Percentiles rank a stretch among this genome's conserved stretches.
Evolutionary conservation across 2,113 vertebrate species (phyloP).

Genomic region (Xiphophorus maculatus): DNA sequence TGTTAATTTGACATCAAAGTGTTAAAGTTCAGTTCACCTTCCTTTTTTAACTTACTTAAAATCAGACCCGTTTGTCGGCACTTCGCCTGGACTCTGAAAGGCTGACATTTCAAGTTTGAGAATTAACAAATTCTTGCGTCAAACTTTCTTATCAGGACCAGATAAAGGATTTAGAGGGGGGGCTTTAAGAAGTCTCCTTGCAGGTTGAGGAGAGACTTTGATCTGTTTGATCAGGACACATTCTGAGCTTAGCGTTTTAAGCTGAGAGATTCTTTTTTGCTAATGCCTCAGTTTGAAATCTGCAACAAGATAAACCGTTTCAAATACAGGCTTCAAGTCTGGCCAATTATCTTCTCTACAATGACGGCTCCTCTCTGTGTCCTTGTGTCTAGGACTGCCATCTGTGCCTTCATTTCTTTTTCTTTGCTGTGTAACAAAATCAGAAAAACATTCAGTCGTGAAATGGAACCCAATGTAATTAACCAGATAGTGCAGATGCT

Average conservation of each 20-base stretch:
- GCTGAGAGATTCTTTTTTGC: slow-evolving; percentile 19
- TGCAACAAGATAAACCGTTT: slow-evolving; percentile 32
- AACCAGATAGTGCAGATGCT: background rate
- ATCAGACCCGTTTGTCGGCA: background rate
- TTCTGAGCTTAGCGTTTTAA: slow-evolving; percentile 36
- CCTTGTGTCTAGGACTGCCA: background rate
- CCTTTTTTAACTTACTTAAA: background rate
- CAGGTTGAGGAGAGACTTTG: slow-evolving; percentile 49
- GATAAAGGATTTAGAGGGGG: slow-evolving; percentile 9
- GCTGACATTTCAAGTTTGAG: slow-evolving; percentile 38
- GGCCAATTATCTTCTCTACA: slow-evolving; percentile 4
- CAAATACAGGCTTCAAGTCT: slow-evolving; percentile 8
- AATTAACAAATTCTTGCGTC: slow-evolving; percentile 34
- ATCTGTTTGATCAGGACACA: slow-evolving; percentile 52
- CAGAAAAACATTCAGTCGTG: slow-evolving; percentile 13
- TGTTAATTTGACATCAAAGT: background rate
- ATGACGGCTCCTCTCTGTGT: slow-evolving; percentile 2
- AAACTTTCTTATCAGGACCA: slow-evolving; percentile 35
- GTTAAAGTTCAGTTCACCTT: background rate
- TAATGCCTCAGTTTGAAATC: slow-evolving; percentile 27
- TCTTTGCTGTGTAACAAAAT: slow-evolving; percentile 3
- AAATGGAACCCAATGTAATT: slow-evolving; percentile 23
- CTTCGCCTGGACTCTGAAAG: background rate
- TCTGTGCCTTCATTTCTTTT: background rate
- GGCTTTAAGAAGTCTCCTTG: slow-evolving; percentile 11